Percentiles rank a stretch among this genome's conserved stretches.
phyloP scores from a whole-genome alignment of 2,888 invertebrate genomes.

The Thereva nobilitata region DNA sequence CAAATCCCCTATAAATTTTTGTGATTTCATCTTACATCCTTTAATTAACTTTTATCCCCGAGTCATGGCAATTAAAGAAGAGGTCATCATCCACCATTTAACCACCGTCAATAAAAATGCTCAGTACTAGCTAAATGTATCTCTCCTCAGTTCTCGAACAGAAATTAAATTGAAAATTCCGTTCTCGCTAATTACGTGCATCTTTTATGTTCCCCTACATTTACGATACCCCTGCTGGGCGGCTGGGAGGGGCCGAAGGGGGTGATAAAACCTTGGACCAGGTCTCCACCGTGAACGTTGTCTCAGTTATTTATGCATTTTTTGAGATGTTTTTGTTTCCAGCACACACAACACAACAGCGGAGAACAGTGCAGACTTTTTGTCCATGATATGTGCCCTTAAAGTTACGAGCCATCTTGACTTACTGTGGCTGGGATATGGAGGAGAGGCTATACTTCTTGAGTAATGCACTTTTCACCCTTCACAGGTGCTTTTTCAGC shows the following conservation, averaged over 20 bases:
- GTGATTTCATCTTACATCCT: conserved; percentile 34
- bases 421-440: background rate
- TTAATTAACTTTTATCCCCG: conserved; percentile 34
- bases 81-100: conserved; percentile 35
- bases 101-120: conserved; percentile 34
- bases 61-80: conserved; percentile 34
- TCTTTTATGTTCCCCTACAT: conserved; percentile 32
- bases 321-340: conserved; percentile 27
- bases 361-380: background rate
- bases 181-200: conserved; percentile 35
- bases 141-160: conserved; percentile 16
- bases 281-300: conserved; percentile 4
- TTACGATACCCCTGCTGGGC: background rate
- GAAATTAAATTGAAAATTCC: conserved; percentile 35
- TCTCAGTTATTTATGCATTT: conserved; percentile 34
- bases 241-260: background rate
- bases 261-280: conserved; percentile 15
- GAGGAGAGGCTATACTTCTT: conserved; percentile 3
- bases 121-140: conserved; percentile 28
- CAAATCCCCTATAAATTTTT: conserved; percentile 31
- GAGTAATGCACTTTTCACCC: conserved; percentile 31
- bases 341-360: background rate
- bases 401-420: conserved; percentile 25
- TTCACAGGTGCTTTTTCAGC: conserved; percentile 31
- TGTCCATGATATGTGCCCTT: conserved; percentile 23